A percentile compares a stretch with the other conserved stretches of the same genome.
Conservation (phyloP, 2,113 vertebrate species). For the Lepidothrix coronata region DNA sequence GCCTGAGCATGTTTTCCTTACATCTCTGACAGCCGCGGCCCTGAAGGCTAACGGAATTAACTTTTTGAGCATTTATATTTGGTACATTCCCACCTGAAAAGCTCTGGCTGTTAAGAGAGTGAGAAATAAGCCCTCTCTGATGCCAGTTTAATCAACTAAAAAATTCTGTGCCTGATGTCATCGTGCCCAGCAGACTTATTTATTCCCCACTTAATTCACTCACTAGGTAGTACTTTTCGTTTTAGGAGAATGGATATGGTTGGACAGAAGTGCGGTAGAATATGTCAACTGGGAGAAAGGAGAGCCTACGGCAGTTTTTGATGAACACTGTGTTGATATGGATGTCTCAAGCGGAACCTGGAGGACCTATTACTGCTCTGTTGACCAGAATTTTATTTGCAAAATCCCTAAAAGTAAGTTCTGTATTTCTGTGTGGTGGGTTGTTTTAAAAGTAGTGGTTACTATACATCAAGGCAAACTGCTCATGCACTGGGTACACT, state of each 20-base stretch:
- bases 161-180: background rate
- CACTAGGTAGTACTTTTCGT: background rate
- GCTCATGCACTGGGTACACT: background rate
- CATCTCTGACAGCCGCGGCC: background rate
- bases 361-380: conserved; percentile 77
- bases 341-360: conserved; percentile 78
- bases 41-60: background rate
- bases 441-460: background rate
- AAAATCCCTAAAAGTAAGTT: conserved; percentile 89
- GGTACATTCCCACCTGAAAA: background rate
- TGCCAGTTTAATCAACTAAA: background rate
- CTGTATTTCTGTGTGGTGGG: background rate
- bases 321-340: conserved; percentile 79
- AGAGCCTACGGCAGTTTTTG: conserved; percentile 55
- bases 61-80: background rate
- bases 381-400: conserved; percentile 85
- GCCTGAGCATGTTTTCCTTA: background rate
- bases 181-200: background rate
- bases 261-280: conserved; percentile 81
- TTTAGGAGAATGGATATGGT: conserved; percentile 85
- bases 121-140: background rate
- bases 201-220: background rate
- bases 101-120: background rate
- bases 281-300: conserved; percentile 88
- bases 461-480: background rate